Conservation (phyloP, 2,888 invertebrate species). For the Bhutanitis thaidina region DNA sequence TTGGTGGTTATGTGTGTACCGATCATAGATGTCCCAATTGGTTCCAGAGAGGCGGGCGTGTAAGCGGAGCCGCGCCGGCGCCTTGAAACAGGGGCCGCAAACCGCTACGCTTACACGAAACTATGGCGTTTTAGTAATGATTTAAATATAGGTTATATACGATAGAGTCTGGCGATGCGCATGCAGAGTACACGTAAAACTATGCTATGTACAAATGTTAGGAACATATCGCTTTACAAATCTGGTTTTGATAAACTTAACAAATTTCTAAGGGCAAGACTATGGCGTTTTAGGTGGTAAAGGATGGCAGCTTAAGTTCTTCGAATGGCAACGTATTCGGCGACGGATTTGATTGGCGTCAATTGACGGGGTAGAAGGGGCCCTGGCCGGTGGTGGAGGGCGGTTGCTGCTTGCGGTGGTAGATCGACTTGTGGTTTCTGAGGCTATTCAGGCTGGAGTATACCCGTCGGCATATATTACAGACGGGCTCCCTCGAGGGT, state of each 20-base stretch:
- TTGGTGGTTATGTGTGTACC: conserved; percentile 79
- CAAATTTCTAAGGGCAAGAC: conserved; percentile 73
- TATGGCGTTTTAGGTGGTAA: conserved; percentile 74
- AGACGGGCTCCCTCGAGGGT: conserved; percentile 93
- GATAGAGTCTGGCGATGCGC: conserved; percentile 53
- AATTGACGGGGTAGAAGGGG: conserved; percentile 71
- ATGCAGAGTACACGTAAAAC: conserved; percentile 69
- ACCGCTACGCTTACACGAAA: conserved; percentile 45
- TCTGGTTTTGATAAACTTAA: conserved; percentile 60
- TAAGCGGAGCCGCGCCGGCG: conserved; percentile 39
- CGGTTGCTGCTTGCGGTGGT: conserved; percentile 91
- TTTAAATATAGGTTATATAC: conserved; percentile 7
- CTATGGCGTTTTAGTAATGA: conserved; percentile 51
- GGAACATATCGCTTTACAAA: conserved; percentile 74
- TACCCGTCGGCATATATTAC: conserved; percentile 95
- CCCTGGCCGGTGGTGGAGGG: conserved; percentile 65
- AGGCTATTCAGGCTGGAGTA: conserved; percentile 95
- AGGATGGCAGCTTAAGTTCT: conserved; percentile 70
- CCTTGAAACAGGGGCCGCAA: conserved; percentile 17
- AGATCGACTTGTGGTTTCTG: conserved; percentile 95
- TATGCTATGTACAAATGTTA: conserved; percentile 79
- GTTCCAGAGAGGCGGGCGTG: conserved; percentile 57
- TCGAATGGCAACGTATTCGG: conserved; percentile 58
- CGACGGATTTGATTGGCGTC: conserved; percentile 49
- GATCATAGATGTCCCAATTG: conserved; percentile 73